A percentile compares a stretch with the other conserved stretches of the same genome.
Evolutionary conservation across 1,140 invertebrate species (phyloP).

Genomic region (Mamestra configurata): DNA sequence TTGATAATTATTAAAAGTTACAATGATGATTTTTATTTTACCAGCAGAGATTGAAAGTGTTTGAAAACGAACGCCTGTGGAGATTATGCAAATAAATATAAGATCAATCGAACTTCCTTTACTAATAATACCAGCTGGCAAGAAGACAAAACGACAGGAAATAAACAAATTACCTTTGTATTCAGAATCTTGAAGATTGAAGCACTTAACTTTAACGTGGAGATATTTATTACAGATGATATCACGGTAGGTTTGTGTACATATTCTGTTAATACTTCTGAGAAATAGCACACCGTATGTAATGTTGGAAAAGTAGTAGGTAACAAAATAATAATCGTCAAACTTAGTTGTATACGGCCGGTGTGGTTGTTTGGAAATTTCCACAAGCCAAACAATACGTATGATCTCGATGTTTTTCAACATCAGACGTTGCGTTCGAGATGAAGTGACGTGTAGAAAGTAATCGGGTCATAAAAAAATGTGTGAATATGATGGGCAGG

Average conservation of each 20-base stretch:
- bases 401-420: constrained; percentile 81
- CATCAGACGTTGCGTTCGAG: constrained; percentile 58
- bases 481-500: neutral
- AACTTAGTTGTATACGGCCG: constrained; percentile 47
- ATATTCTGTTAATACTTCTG: neutral
- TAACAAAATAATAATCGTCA: constrained; percentile 48
- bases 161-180: constrained; percentile 40
- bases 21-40: neutral
- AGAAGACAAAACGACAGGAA: constrained; percentile 39
- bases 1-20: constrained; percentile 13
- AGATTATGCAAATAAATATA: constrained; percentile 32
- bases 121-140: constrained; percentile 25
- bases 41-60: constrained; percentile 17
- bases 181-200: neutral
- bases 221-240: constrained; percentile 21
- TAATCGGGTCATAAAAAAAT: constrained; percentile 51
- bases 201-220: constrained; percentile 3
- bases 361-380: constrained; percentile 78
- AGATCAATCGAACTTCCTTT: constrained; percentile 41
- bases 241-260: constrained; percentile 4
- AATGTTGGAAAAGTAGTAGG: constrained; percentile 21
- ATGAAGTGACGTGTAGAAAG: constrained; percentile 42
- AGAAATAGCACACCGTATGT: neutral
- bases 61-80: constrained; percentile 7
- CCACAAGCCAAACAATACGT: constrained; percentile 75